Conservation (phyloP, 2,113 vertebrate species). For the Diglossa brunneiventris region DNA sequence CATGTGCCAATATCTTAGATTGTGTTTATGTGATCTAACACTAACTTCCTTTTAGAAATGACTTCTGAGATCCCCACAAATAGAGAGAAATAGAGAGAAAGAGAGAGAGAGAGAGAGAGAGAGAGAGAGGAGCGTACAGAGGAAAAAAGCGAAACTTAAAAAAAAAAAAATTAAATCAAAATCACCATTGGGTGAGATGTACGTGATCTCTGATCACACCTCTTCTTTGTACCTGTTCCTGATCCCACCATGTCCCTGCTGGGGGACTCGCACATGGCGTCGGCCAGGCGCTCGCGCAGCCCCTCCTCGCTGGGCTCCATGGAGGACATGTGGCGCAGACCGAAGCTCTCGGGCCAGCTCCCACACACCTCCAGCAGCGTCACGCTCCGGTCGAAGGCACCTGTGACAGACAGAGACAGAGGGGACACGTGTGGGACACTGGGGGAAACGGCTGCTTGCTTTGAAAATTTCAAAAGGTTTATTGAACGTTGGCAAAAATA, state of each 20-base stretch:
- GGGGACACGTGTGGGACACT: neutral
- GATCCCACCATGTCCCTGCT: conserved; percentile 90
- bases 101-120: neutral
- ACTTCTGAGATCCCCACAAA: neutral
- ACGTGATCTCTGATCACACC: conserved; percentile 72
- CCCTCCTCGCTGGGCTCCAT: conserved; percentile 90
- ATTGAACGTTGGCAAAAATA: no score
- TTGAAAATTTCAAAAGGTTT: no score
- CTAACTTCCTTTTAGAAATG: neutral
- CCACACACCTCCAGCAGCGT: conserved; percentile 96
- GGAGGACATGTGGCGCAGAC: conserved; percentile 89
- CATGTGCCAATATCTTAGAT: neutral
- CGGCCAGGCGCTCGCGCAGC: conserved; percentile 90
- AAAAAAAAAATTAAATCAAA: conserved; percentile 10
- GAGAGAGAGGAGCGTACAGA: neutral
- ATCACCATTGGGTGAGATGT: conserved; percentile 71
- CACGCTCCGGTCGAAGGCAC: conserved; percentile 90
- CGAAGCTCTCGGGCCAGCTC: conserved; percentile 97
- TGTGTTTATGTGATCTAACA: neutral
- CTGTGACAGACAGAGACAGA: conserved; percentile 68
- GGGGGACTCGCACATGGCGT: conserved; percentile 96
- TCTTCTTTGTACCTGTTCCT: conserved; percentile 90
- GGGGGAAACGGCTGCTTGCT: no score
- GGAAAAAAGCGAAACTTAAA: neutral
- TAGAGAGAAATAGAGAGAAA: neutral